Percentiles rank a stretch among this genome's conserved stretches.
Evolutionary conservation across 2,113 vertebrate genomes (phyloP).

Genomic region (Circaetus gallicus): DNA sequence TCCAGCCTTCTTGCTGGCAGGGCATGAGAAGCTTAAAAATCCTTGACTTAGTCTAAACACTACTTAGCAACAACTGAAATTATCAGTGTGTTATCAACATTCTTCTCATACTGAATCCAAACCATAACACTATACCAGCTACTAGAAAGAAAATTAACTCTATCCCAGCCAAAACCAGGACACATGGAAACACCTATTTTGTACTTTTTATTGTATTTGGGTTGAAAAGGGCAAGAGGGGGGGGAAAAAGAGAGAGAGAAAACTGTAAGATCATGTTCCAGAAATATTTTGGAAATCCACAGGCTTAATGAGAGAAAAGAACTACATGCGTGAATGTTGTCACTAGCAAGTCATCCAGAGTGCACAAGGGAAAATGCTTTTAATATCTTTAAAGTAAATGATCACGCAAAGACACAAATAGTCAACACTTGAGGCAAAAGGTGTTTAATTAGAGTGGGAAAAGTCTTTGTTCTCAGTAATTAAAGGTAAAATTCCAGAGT

Average conservation of each 20-base stretch:
- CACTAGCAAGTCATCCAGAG: not conserved
- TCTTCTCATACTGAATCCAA: too few species aligned
- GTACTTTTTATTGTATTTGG: not conserved
- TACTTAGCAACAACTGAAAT: too few species aligned
- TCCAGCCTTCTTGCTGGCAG: too few species aligned
- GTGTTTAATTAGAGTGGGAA: not conserved
- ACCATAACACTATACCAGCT: too few species aligned
- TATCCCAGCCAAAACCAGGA: too few species aligned
- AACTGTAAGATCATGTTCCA: not conserved
- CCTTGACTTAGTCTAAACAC: too few species aligned
- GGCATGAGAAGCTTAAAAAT: too few species aligned
- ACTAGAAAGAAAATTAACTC: too few species aligned
- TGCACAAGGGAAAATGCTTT: not conserved
- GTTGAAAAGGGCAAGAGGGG: not conserved
- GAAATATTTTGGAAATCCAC: constrained; percentile 15
- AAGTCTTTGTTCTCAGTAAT: constrained; percentile 33
- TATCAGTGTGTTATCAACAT: too few species aligned
- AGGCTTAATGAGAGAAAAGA: not conserved
- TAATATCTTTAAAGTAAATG: not conserved
- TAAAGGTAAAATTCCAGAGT: not conserved
- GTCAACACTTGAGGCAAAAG: not conserved
- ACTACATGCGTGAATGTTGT: not conserved
- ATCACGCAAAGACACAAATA: not conserved
- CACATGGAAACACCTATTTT: not conserved
- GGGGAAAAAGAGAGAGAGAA: not conserved